Base-by-base conservation (phyloP, 2,113 vertebrate genomes). In the Zapornia atra region DNA sequence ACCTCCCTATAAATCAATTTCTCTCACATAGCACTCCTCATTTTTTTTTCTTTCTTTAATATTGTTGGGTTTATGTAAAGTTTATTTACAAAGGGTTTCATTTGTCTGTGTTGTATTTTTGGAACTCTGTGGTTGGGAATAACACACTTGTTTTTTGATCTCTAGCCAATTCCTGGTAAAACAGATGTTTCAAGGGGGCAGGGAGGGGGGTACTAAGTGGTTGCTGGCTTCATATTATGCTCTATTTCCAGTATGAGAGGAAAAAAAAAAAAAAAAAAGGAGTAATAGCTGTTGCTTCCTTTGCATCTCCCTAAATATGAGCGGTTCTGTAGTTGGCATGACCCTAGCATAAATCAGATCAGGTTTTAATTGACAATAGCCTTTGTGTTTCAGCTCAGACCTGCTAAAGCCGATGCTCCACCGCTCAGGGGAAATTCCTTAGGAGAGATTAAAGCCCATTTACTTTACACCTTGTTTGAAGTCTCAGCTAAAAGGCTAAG, bases 11-110 rank as follows among this genome's bases (percentile, higher is more conserved):
- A 94, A 94, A 90, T 93, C 59, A 70, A 56, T 29, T 68, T 65
- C 15, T 88, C 63, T 91, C 42, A 48, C 42, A 71, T 2, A 72
- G 65, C 46, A 64, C 21, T 54, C 20, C 29, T 44, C 9, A 70
- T 81, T 92, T 90, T 90, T 92, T 90, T 90, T 38, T 40, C 28
- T 14, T 42, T 88, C 82, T 93, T 42, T 7, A 85, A 66, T 88
- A 81, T 21, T 60, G 20, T 71, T 73, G 3, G 9, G 21, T 77
- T 85, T 81, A 77, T 68, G 73, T 17, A 63, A 63, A 80, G 28
- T 82, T 83, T 93, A 76, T 93, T 92, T 84, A 68, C 17, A 79
- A 91, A 86, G 69, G 0, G 0, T 64, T 93, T 94, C 44, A 90
- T 88, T 69, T 73, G 51, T 71, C 56, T 83, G 19, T 3, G 3